These are phyloP conservation scores for Tipula helvola DNA, from an alignment of 2,888 invertebrate species.

Conservation along the genomic window DNA sequence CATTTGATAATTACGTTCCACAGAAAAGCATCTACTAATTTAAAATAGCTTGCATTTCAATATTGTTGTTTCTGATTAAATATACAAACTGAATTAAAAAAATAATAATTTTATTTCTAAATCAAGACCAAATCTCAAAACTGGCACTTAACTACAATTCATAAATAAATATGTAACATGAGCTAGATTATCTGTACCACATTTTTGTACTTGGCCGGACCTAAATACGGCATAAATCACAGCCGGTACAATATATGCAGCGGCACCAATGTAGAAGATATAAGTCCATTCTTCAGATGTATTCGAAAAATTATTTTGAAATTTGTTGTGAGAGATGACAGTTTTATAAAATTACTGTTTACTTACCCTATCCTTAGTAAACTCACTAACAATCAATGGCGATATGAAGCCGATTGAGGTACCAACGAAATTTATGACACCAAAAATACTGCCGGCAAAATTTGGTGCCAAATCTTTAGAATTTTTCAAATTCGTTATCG, in stretches of 20 bases:
- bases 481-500: constrained; percentile 47
- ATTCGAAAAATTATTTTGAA: constrained; percentile 39
- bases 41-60: background rate
- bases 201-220: constrained; percentile 54
- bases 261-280: constrained; percentile 59
- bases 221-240: constrained; percentile 58
- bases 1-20: too few relatives aligned
- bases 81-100: too few relatives aligned
- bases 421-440: constrained; percentile 60
- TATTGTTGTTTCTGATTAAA: too few relatives aligned
- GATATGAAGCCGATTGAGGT: constrained; percentile 57
- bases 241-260: constrained; percentile 56
- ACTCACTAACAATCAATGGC: constrained; percentile 52
- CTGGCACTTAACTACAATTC: background rate
- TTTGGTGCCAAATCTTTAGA: constrained; percentile 61
- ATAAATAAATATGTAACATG: background rate
- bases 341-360: background rate
- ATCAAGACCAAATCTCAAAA: background rate
- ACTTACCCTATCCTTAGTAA: constrained; percentile 42
- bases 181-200: background rate
- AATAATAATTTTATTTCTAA: too few relatives aligned
- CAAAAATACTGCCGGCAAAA: constrained; percentile 58
- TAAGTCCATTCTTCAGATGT: constrained; percentile 61
- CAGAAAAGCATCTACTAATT: background rate
- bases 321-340: background rate